Base-by-base conservation (phyloP, 2,113 vertebrate genomes). In the Upupa epops region DNA sequence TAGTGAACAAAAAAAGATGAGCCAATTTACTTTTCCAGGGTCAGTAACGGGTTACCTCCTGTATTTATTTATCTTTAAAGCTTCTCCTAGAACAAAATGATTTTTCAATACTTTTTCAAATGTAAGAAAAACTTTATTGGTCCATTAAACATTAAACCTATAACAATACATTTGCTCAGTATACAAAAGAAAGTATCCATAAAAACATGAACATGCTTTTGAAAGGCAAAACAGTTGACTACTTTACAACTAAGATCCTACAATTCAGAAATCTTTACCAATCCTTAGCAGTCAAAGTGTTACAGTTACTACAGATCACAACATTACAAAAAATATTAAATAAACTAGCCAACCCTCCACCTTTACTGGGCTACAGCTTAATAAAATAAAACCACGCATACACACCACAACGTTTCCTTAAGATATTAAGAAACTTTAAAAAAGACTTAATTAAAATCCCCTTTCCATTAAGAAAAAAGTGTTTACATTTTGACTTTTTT, bases 101-200 rank as follows among this genome's bases (percentile, higher is more conserved):
- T 68, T 78, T 95, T 65, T 75, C 78, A 84, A 65, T 15, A 68
- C 72, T 63, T 71, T 66, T 94, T 96, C 74, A 91, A 96, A 96
- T 54, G 42, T 96, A 96, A 90, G 92, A 94, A 95, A 90, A 92
- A 68, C 63, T 97, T 97, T 96, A 97, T 96, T 97, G 93, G 89
- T 91, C 94, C 82, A 82, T 95, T 96, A 95, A 94, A 94, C 81
- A 91, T 89, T 78, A 80, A 89, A 92, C 64, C 91, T 94, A 16
- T 92, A 93, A 89, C 89, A 94, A 74, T 91, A 94, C 85, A 91
- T 93, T 96, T 88, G 90, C 82, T 85, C 85, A 70, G 88, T 95
- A 95, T 96, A 96, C 84, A 96, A 89, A 94, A 94, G 80, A 63
- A 95, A 92, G 77, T 73, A 59, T 93, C 66, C 68, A 66, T 96